Conservation (phyloP, 2,888 invertebrate genomes). For the Acleris holmiana region DNA sequence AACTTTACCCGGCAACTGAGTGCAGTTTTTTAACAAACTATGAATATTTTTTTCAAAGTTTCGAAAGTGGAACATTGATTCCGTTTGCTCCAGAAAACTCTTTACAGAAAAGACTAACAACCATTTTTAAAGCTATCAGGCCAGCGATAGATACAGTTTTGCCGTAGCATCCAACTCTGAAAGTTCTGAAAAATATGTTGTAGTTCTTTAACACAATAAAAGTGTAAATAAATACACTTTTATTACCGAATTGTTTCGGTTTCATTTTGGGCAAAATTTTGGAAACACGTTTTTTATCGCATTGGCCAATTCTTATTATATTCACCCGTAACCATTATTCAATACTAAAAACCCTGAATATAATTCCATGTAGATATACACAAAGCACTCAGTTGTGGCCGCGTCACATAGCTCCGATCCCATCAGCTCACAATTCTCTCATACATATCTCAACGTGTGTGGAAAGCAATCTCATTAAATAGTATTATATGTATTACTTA, state of each 20-base stretch:
- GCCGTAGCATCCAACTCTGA: too few relatives aligned
- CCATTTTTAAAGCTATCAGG: too few relatives aligned
- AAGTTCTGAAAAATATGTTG: too few relatives aligned
- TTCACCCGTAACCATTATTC: not conserved
- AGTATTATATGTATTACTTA: slow-evolving; percentile 65
- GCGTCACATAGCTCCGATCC: slow-evolving; percentile 59
- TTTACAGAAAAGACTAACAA: too few relatives aligned
- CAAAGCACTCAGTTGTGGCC: slow-evolving; percentile 29
- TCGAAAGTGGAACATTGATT: not conserved
- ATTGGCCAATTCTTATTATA: not conserved
- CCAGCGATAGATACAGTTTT: too few relatives aligned
- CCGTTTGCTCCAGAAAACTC: not conserved
- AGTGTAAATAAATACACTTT: too few relatives aligned
- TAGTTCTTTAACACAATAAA: too few relatives aligned
- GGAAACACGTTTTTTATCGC: too few relatives aligned
- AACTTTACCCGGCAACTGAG: slow-evolving; percentile 29
- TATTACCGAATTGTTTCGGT: too few relatives aligned
- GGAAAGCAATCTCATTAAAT: slow-evolving; percentile 77
- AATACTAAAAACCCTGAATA: too few relatives aligned
- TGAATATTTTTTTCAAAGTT: not conserved
- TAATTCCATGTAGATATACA: not conserved
- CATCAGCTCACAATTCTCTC: slow-evolving; percentile 64
- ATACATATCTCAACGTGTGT: slow-evolving; percentile 76
- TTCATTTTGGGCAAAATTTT: too few relatives aligned
- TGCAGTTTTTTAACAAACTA: not conserved